Evolutionary conservation across 2,888 invertebrate genomes (phyloP).

Genomic region (Drosophila buzzatii): DNA sequence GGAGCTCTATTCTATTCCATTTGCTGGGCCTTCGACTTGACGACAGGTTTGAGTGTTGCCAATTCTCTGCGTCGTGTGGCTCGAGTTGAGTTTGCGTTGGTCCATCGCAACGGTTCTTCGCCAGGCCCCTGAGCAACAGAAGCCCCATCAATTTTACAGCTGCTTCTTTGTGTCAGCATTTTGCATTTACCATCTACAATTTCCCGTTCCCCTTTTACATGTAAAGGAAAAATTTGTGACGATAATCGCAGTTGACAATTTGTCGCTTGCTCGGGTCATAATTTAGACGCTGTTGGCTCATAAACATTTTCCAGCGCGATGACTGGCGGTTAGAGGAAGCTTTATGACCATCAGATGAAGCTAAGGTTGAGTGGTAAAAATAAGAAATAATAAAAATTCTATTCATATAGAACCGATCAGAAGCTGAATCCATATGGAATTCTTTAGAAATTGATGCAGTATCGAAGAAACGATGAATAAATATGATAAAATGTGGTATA

Average conservation of each 20-base stretch:
- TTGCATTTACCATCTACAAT: conserved; percentile 43
- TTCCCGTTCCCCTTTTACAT: conserved; percentile 19
- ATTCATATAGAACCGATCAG: conserved; percentile 2
- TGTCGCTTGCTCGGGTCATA: conserved; percentile 43
- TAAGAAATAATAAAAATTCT: neutral
- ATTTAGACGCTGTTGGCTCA: conserved; percentile 35
- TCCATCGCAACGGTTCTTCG: conserved; percentile 60
- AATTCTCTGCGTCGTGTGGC: conserved; percentile 22
- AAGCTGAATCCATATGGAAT: neutral
- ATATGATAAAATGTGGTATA: neutral
- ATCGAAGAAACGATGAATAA: neutral
- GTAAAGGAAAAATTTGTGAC: conserved; percentile 43
- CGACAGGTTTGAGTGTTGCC: conserved; percentile 43
- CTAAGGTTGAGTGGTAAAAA: neutral
- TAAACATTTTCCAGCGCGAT: conserved; percentile 37
- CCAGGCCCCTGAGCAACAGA: conserved; percentile 25
- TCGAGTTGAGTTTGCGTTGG: conserved; percentile 42
- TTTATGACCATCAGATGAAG: conserved; percentile 33
- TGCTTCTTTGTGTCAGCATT: conserved; percentile 60
- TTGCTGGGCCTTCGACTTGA: conserved; percentile 35
- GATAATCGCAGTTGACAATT: conserved; percentile 68
- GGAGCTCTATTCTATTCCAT: conserved; percentile 36
- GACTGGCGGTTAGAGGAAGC: conserved; percentile 8
- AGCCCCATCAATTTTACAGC: conserved; percentile 56
- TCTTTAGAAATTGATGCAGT: neutral